Conservation (phyloP, 2,797 vertebrate species). For the Gastrophryne carolinensis region DNA sequence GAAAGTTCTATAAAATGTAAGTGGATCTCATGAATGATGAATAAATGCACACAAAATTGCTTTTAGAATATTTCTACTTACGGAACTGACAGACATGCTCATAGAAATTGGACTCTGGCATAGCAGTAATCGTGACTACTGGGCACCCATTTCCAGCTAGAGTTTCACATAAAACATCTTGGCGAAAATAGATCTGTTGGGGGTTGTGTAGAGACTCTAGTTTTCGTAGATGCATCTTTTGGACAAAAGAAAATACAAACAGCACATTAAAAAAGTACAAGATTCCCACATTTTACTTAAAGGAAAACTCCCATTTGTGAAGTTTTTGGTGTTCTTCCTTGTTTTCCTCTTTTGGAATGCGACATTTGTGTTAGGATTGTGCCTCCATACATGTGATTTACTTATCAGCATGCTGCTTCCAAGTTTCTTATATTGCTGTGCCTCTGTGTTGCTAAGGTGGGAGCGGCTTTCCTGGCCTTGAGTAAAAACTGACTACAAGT, state of each 20-base stretch:
- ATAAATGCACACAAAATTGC: neutral
- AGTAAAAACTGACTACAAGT: no score
- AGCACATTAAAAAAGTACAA: no score
- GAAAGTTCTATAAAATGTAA: neutral
- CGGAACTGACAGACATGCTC: conserved; percentile 93
- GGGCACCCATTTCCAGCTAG: conserved; percentile 91
- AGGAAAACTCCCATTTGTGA: no score
- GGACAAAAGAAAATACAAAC: conserved; percentile 10
- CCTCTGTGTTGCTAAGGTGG: no score
- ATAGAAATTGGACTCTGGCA: conserved; percentile 89
- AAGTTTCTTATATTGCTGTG: no score
- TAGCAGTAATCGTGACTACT: conserved; percentile 93
- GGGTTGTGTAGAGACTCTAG: conserved; percentile 83
- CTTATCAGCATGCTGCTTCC: no score
- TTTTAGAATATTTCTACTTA: conserved; percentile 69
- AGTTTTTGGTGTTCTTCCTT: no score
- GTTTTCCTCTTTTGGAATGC: no score
- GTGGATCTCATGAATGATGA: neutral
- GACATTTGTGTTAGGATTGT: no score
- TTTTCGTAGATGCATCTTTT: conserved; percentile 95
- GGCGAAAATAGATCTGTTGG: conserved; percentile 89
- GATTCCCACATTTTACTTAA: no score
- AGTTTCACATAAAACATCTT: conserved; percentile 87
- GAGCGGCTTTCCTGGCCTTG: no score
- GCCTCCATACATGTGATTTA: no score